Evolutionary conservation across 2,888 invertebrate species (phyloP).

Genomic region (Aporophyla lueneburgensis): DNA sequence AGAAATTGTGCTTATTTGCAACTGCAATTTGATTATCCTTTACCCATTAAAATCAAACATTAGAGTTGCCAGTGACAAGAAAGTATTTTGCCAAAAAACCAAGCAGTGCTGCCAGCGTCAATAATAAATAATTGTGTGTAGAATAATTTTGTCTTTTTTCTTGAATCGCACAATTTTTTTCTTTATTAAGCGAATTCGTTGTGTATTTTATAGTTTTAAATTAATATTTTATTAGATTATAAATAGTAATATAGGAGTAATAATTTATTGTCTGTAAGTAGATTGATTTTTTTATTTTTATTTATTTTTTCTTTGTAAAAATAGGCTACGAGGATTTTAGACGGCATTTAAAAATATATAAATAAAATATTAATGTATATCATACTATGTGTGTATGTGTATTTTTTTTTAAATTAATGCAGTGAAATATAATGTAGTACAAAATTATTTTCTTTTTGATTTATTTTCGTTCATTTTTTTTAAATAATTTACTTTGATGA

Average conservation of each 20-base stretch:
- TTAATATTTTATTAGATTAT: constrained; percentile 60
- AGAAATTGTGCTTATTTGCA: not conserved
- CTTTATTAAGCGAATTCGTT: constrained; percentile 52
- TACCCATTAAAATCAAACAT: constrained; percentile 5
- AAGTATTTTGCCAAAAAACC: constrained; percentile 60
- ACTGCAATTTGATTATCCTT: not conserved
- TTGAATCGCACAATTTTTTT: constrained; percentile 66
- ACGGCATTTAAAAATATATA: constrained; percentile 70
- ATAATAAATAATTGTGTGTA: constrained; percentile 60
- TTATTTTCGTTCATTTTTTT: constrained; percentile 46
- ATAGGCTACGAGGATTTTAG: constrained; percentile 68
- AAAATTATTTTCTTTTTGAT: constrained; percentile 71
- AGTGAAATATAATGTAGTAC: constrained; percentile 80
- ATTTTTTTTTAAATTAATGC: constrained; percentile 69
- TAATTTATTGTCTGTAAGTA: constrained; percentile 71
- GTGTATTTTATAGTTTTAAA: constrained; percentile 66
- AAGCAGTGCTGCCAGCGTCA: constrained; percentile 56
- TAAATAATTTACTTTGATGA: not conserved
- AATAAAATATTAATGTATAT: constrained; percentile 64
- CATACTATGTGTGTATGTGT: constrained; percentile 69
- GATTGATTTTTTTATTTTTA: constrained; percentile 67
- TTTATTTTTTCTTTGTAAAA: constrained; percentile 72
- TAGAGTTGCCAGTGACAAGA: constrained; percentile 54
- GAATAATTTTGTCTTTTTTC: constrained; percentile 53
- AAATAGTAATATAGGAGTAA: constrained; percentile 58